Evolutionary conservation across 2,113 vertebrate species (phyloP), one percentile per base, ranked within the genome.

Genomic region (Phrynosoma blainvillii): DNA sequence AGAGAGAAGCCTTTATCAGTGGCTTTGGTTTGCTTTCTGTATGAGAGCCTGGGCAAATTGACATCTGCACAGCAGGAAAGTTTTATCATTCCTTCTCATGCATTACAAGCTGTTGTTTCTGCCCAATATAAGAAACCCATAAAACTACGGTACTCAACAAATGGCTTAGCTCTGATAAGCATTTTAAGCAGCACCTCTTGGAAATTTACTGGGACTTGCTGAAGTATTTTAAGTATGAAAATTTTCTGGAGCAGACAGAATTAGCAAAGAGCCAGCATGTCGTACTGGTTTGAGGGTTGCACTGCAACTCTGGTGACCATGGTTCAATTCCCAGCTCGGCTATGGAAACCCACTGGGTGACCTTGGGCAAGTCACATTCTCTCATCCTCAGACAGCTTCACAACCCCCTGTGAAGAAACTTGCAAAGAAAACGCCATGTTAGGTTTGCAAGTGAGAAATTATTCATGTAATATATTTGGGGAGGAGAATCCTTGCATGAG

Each of bases 11-110:
- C 95, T 96, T 96, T 96, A 95, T 96, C 93, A 96, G 93, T 89
- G 93, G 90, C 85, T 96, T 94, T 96, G 96, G 95, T 97, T 97
- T 96, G 96, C 95, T 97, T 97, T 96, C 95, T 96, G 94, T 96
- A 92, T 66, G 62, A 96, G 95, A 96, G 96, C 94, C 94, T 95
- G 94, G 95, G 95, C 94, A 95, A 96, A 96, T 96, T 96, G 95
- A 95, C 96, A 93, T 95, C 94, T 96, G 93, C 96, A 86, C 96
- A 96, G 96, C 93, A 7, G 96, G 96, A 93, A 93, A 91, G 95
- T 95, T 97, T 95, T 96, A 94, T 96, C 95, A 95, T 90, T 95
- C 92, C 93, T 95, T 91, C 93, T 94, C 91, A 86, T 91, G 90
- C 91, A 92, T 92, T 90, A 90, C 96, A 96, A 96, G 95, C 96